Base-by-base conservation (phyloP, 2,113 vertebrate species). In the Semicossyphus pulcher region DNA sequence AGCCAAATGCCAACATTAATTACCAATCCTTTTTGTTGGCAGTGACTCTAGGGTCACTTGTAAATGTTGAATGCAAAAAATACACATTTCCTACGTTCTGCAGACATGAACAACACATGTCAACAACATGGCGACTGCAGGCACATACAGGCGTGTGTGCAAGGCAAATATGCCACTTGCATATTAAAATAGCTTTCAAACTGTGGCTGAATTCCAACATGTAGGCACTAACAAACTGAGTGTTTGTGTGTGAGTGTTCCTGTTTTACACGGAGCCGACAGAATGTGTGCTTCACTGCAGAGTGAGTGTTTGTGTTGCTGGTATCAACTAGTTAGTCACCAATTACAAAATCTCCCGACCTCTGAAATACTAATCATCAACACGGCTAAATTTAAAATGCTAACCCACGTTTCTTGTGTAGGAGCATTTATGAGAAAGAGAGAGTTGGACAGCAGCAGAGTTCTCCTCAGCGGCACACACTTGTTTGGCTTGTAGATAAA, bases 121-220 rank as follows among this genome's bases (percentile, higher is more conserved):
- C 21, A 10, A 36, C 49, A 8, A 54, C 10, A 16, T 20, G 36
- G 26, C 20, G 4, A 1, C 28, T 45, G 16, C n/a, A 56, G 23
- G 26, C 57, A 61, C 1, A 23, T 20, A 28, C 25, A 56, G 7
- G 12, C 25, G 16, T 52, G 48, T n/a, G 14, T 18, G 31, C 52
- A 47, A 60, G 10, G 42, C 51, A 53, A 42, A 61, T 10, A 66
- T 11, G 37, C 49, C 26, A 29, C 25, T 6, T 20, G 2, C 9
- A 15, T 34, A 48, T 74, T n/a, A n/a, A 84, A 63, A 20, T 5
- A 59, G 28, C 26, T 51, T 60, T n/a, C 0, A 29, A 60, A 44
- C 6, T 12, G 44, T 32, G 37, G 51, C n/a, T 51, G 61, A 60
- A 75, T 81, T 86, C 56, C 60, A 60, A 80, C 83, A 39, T 20